Conservation (phyloP, 2,113 vertebrate species). For the Phainopepla nitens region DNA sequence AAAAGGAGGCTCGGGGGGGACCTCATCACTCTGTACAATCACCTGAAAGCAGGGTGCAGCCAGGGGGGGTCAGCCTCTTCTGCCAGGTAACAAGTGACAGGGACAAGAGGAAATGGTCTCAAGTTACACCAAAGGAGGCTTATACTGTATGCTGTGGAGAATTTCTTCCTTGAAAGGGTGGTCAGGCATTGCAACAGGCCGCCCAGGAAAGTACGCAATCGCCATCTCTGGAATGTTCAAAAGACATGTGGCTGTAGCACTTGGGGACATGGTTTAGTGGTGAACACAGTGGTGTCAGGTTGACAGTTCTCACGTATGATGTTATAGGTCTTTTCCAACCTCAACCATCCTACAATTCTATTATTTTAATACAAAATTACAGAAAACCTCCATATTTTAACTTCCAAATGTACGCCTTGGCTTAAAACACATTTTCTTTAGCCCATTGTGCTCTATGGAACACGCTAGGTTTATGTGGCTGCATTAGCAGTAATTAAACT, state of each 20-base stretch:
- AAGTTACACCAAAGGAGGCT: background rate
- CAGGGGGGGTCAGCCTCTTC: accelerated
- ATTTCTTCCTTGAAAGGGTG: background rate
- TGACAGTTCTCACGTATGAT: background rate
- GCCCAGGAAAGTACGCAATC: background rate
- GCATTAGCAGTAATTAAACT: background rate
- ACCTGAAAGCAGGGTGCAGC: background rate
- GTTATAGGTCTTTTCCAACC: background rate
- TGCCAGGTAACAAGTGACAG: accelerated
- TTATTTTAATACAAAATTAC: background rate
- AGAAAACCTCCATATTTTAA: background rate
- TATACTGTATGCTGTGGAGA: background rate
- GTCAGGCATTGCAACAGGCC: background rate
- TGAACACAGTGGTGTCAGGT: background rate
- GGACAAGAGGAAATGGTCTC: background rate
- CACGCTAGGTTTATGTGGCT: background rate
- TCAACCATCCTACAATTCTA: background rate
- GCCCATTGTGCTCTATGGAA: accelerated
- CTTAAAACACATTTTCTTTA: background rate
- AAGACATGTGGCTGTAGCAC: background rate
- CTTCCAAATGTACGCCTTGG: background rate
- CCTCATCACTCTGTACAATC: accelerated
- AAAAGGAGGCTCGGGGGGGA: background rate
- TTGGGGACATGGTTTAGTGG: background rate
- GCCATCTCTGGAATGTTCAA: background rate